Conservation (phyloP, 2,113 vertebrate genomes). For the Phalacrocorax brasilianus region DNA sequence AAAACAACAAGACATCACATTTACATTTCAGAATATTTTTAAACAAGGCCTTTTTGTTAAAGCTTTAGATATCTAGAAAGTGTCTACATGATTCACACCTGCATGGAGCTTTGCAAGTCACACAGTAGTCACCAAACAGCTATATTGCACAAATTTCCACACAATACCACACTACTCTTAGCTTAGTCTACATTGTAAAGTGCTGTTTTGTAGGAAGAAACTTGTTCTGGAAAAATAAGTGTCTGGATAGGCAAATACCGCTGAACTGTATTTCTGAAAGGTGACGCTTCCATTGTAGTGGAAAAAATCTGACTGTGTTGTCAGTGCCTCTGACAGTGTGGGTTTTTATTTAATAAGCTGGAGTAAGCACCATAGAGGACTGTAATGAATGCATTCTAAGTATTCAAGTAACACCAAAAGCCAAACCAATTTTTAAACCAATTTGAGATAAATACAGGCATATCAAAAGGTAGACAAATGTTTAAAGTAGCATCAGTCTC, state of each 20-base stretch:
- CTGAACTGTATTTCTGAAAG: constrained; percentile 26
- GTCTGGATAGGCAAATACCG: constrained; percentile 10
- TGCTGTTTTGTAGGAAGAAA: constrained; percentile 72
- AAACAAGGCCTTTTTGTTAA: constrained; percentile 66
- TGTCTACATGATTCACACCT: constrained; percentile 44
- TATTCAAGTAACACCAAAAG: constrained; percentile 25
- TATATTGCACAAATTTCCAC: constrained; percentile 79
- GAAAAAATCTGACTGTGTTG: neutral
- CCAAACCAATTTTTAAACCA: neutral
- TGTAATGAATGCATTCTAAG: constrained; percentile 3
- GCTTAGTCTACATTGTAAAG: constrained; percentile 81
- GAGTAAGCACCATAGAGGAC: constrained; percentile 5
- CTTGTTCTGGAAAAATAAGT: constrained; percentile 4
- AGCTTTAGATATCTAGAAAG: constrained; percentile 57
- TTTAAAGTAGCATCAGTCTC: neutral
- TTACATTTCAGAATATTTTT: constrained; percentile 60
- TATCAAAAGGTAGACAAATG: neutral
- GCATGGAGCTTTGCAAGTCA: constrained; percentile 47
- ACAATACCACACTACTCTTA: constrained; percentile 66
- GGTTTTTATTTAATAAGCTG: neutral
- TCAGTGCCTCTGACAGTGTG: neutral
- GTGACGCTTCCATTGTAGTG: neutral
- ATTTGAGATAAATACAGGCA: neutral
- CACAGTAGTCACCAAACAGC: constrained; percentile 54
- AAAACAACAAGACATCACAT: constrained; percentile 39